A percentile compares a stretch with the other conserved stretches of the same genome.
Evolutionary conservation across 2,888 invertebrate species (phyloP).

Genomic region (Drosophila basisetae): DNA sequence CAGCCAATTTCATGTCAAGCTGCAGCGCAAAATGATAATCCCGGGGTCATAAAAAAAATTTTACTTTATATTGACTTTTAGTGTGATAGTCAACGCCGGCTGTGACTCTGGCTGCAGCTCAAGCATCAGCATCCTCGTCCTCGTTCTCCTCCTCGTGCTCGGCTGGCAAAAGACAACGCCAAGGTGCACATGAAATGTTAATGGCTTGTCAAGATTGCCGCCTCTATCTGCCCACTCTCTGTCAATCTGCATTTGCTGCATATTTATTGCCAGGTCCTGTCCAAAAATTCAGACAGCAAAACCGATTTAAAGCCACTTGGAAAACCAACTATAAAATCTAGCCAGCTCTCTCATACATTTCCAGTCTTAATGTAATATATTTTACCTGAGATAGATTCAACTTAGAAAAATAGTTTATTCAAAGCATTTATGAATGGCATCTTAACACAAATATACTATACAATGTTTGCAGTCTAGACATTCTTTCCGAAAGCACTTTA

Average conservation of each 20-base stretch:
- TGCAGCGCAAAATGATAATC: constrained; percentile 80
- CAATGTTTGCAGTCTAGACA: not conserved
- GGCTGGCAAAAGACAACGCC: constrained; percentile 59
- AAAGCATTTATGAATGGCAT: not conserved
- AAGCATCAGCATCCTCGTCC: not conserved
- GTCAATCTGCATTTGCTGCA: constrained; percentile 40
- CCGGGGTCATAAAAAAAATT: constrained; percentile 79
- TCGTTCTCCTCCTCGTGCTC: not conserved
- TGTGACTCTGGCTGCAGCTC: constrained; percentile 20
- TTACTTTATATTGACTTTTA: constrained; percentile 81
- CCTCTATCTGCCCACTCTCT: constrained; percentile 28
- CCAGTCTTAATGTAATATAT: not conserved
- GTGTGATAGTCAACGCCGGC: constrained; percentile 73
- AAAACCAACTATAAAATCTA: not conserved
- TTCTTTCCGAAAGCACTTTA: constrained; percentile 21
- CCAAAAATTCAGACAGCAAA: constrained; percentile 41
- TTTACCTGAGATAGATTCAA: not conserved
- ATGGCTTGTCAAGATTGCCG: constrained; percentile 78
- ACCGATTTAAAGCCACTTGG: constrained; percentile 1
- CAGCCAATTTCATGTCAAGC: constrained; percentile 80
- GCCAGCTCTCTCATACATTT: constrained; percentile 12
- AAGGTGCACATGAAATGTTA: constrained; percentile 81
- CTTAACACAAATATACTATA: not conserved
- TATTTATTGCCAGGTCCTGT: constrained; percentile 64
- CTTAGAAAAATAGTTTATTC: not conserved